Evolutionary conservation across 2,888 invertebrate species (phyloP).

Genomic region (Eristalinus aeneus): DNA sequence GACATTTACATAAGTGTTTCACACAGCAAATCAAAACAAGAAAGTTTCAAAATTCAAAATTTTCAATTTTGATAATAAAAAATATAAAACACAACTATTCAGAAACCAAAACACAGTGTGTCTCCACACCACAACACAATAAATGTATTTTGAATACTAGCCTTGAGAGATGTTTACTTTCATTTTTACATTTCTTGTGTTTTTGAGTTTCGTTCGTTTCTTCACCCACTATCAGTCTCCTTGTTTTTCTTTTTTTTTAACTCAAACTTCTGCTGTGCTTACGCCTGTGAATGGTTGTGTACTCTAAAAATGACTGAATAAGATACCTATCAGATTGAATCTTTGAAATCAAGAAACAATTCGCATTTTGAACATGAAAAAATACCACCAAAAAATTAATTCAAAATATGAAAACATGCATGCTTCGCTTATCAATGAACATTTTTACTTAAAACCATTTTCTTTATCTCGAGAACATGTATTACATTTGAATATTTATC

Average conservation of each 20-base stretch:
- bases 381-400: slow-evolving; percentile 21
- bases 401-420: slow-evolving; percentile 53
- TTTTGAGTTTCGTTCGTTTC: slow-evolving; percentile 18
- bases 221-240: slow-evolving; percentile 57
- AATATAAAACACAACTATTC: slow-evolving; percentile 60
- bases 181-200: neutral
- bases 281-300: slow-evolving; percentile 88
- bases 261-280: slow-evolving; percentile 87
- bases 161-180: neutral
- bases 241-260: slow-evolving; percentile 32
- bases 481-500: slow-evolving; percentile 64
- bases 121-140: slow-evolving; percentile 38
- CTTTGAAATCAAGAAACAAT: slow-evolving; percentile 29
- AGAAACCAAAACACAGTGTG: slow-evolving; percentile 47
- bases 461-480: slow-evolving; percentile 61
- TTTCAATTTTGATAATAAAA: slow-evolving; percentile 32
- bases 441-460: slow-evolving; percentile 63
- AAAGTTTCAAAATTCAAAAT: slow-evolving; percentile 41
- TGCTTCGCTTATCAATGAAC: slow-evolving; percentile 67
- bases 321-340: slow-evolving; percentile 42
- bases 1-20: slow-evolving; percentile 47
- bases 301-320: slow-evolving; percentile 43
- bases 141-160: slow-evolving; percentile 14
- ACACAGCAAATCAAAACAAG: slow-evolving; percentile 60
- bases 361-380: slow-evolving; percentile 59